These are phyloP conservation scores for Hydra vulgaris DNA, from an alignment of 30 jellyfish, hydroid and myxozoan species.

Conservation along the genomic window DNA sequence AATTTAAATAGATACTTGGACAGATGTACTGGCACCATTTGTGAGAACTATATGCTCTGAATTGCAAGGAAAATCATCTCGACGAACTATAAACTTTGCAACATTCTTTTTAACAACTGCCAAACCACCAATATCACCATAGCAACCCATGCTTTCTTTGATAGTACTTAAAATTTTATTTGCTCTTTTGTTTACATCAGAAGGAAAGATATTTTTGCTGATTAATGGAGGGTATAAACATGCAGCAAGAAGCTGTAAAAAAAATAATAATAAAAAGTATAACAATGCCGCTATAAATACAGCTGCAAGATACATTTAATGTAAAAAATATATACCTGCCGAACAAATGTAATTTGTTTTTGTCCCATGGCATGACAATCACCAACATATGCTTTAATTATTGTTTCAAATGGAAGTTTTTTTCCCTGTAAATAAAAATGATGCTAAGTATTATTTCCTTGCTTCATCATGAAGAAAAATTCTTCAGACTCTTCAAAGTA, in stretches of 20 bases:
- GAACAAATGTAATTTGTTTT: constrained; percentile 77
- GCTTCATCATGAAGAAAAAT: no score
- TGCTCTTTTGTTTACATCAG: constrained; percentile 72
- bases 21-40: constrained; percentile 92
- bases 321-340: constrained; percentile 99
- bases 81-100: constrained; percentile 55
- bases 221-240: constrained; percentile 85
- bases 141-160: constrained; percentile 77
- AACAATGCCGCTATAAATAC: no score
- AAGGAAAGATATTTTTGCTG: constrained; percentile 54
- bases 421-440: constrained; percentile 48
- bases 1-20: constrained; percentile 34
- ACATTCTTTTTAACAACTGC: constrained; percentile 54
- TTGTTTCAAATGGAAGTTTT: constrained; percentile 50
- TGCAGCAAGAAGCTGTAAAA: constrained; percentile 72
- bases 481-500: no score
- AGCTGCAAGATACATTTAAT: no score
- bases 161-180: constrained; percentile 27
- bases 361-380: constrained; percentile 99
- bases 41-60: constrained; percentile 46
- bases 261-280: constrained; percentile 1
- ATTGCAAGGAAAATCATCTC: constrained; percentile 95
- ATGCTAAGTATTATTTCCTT: no score
- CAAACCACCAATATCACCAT: constrained; percentile 76
- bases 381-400: constrained; percentile 94